A percentile compares a stretch with the other conserved stretches of the same genome.
Conservation (phyloP, 2,888 invertebrate species). For the Leptopilina myrica region DNA sequence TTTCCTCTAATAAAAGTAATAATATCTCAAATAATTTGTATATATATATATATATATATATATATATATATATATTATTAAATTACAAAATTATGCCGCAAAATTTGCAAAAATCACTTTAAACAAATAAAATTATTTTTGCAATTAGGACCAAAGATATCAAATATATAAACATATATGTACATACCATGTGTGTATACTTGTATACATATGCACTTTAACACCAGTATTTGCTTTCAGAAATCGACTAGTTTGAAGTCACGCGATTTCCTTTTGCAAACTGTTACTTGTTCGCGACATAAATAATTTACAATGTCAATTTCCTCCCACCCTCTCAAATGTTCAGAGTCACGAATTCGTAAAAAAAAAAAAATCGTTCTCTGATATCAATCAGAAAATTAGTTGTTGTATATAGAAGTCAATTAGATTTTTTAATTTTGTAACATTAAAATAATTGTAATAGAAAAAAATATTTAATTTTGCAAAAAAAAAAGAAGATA, state of each 20-base stretch:
- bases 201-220: neutral
- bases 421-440: no score
- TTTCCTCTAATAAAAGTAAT: no score
- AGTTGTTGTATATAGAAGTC: neutral
- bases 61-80: no score
- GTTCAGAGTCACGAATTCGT: slow-evolving; percentile 21
- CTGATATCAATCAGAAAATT: slow-evolving; percentile 1
- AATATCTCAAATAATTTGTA: no score
- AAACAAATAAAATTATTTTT: no score
- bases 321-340: neutral
- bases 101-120: no score
- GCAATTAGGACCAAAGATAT: neutral
- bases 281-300: slow-evolving; percentile 23
- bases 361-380: slow-evolving; percentile 9
- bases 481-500: no score
- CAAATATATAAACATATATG: neutral
- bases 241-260: slow-evolving; percentile 30
- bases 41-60: no score
- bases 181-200: neutral
- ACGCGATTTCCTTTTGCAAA: slow-evolving; percentile 32
- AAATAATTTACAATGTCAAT: slow-evolving; percentile 29
- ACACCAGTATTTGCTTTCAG: slow-evolving; percentile 24
- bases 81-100: no score
- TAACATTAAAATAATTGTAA: no score
- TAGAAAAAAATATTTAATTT: no score